phyloP scores from a whole-genome alignment of 2,797 vertebrate genomes.

The Hypotaenidia okinawae region DNA sequence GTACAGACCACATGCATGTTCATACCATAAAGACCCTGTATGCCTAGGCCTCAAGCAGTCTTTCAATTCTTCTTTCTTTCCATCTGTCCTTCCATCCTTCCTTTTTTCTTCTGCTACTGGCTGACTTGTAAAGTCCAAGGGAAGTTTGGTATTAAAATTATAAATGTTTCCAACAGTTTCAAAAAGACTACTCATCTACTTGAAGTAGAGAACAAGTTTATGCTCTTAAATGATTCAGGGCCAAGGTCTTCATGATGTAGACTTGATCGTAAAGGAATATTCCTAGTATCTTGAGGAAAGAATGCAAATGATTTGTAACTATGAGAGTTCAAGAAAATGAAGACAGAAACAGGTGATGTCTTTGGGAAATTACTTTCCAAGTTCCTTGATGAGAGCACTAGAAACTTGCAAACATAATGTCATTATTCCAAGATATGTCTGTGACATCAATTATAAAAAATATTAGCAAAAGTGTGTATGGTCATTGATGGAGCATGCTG shows the following conservation, averaged over 20 bases:
- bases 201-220: background rate
- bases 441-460: conserved; percentile 50
- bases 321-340: background rate
- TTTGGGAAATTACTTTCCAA: conserved; percentile 9
- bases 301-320: background rate
- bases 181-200: background rate
- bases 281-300: background rate
- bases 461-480: conserved; percentile 23
- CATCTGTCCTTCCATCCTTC: background rate
- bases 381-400: conserved; percentile 23
- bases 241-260: background rate
- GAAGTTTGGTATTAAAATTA: background rate
- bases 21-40: background rate
- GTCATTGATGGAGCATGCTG: conserved; percentile 7
- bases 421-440: conserved; percentile 19
- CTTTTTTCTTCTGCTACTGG: background rate
- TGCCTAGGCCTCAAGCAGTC: background rate
- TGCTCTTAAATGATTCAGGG: background rate
- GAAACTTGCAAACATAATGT: conserved; percentile 46
- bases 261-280: background rate
- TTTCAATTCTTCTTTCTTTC: background rate
- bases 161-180: background rate
- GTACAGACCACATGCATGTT: background rate
- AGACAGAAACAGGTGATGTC: conserved; percentile 26
- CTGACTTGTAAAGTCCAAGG: background rate